Base-by-base conservation (phyloP, 2,113 vertebrate species). In the Ploceus nigricollis region DNA sequence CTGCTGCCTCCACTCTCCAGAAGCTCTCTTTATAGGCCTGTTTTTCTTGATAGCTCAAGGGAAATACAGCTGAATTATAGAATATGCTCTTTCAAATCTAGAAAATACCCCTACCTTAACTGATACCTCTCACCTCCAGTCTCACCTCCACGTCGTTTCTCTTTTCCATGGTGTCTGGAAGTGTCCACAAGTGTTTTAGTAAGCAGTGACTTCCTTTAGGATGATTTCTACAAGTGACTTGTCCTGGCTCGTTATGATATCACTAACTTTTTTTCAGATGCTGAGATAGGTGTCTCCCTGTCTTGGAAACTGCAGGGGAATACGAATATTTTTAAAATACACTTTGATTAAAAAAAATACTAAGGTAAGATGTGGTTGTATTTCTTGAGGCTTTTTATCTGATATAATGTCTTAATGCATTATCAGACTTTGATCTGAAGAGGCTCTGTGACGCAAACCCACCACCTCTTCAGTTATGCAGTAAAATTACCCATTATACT, bases 111-210 rank as follows among this genome's bases (percentile, higher is more conserved):
- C 24, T 19, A 27, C 2, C 14, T 63, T 75, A 42, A 45, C 30
- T 56, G 39, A 33, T 40, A 31, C 2, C 15, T 76, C 39, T 75
- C 17, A 35, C 4, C 23, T 58, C 27, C 21, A 47, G 14, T 3
- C 6, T 58, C 31, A 60, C n/a, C n/a, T 35, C 3, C 7, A 51
- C 1, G 0, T 58, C 0, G 40, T 76, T 78, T 87, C 24, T 40
- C 19, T 94, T 89, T n/a, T 71, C 24, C 20, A 35, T 6, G 8
- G 12, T 22, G 8, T 6, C 30, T 82, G 16, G 42, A 60, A 35
- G 58, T 48, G 23, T 79, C 9, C 23, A 51, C 23, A 63, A 7
- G 10, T 25, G 28, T 53, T 63, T 87, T 28, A 68, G 7, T 21
- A 53, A 61, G 18, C 12, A 40, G 24, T 50, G 58, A 24, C 7